Base-by-base conservation (phyloP, 2,797 vertebrate genomes). In the Decapterus maruadsi region DNA sequence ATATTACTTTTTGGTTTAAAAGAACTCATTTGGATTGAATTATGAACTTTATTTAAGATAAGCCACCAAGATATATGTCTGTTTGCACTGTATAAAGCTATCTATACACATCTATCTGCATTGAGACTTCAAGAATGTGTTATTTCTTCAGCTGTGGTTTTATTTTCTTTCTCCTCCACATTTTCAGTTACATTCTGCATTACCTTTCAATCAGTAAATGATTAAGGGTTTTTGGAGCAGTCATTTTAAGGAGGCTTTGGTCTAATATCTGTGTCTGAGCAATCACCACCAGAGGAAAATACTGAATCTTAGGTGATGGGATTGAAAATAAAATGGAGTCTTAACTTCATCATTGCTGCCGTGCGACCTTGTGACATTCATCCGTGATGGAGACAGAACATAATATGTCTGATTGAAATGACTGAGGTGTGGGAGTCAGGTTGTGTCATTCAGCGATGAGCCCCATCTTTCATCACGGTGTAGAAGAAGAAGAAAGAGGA, bases 241-340 rank as follows among this genome's bases (percentile, higher is more conserved):
- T 53, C 42, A 56, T 58, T 54, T 68, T 20, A 19, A 36, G 14
- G 20, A 61, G 40, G 4, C 5, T 20, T 43, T 64, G 40, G 16
- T 84, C 3, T 50, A 20, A 80, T 45, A 43, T 57, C 8, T 46
- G 46, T 42, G 59, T 34, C 67, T 2, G 68, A 85, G 56, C 54
- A 29, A 8, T 62, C 63, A 29, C 22, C 38, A 16, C 77, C n/a
- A 22, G 48, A 69, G 43, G 19, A 70, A 81, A 73, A 46, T 17
- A 45, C 38, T 12, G 72, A 75, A 66, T 76, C 42, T 66, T 61
- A 83, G 34, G 56, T 74, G 70, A 70, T 40, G 55, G 42, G 63
- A 86, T 74, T 84, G 79, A 53, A 86, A 77, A 75, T 79, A 75
- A 81, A 88, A 84, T 87, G 84, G 78, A 87, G 82, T 80, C 82